phyloP scores from a whole-genome alignment of 2,888 invertebrate genomes.

The Nephrotoma guestfalica region DNA sequence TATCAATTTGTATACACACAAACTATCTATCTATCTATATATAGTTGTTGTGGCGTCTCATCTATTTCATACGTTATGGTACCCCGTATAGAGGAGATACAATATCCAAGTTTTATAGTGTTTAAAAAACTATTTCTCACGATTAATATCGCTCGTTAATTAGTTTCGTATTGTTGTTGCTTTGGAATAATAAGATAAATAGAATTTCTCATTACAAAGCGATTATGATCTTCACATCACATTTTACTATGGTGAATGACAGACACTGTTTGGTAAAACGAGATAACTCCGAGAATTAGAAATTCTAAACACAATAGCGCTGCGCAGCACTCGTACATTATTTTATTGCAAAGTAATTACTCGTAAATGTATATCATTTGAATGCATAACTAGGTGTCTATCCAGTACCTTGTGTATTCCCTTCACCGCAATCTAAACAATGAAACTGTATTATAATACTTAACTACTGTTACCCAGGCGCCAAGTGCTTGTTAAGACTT shows the following conservation, averaged over 20 bases:
- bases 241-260: not conserved
- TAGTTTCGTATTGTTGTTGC: not conserved
- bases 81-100: not conserved
- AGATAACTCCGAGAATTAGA: not conserved
- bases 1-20: not conserved
- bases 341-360: not conserved
- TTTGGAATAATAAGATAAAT: not conserved
- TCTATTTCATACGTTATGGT: not conserved
- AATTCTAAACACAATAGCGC: not conserved
- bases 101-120: not conserved
- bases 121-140: not conserved
- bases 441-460: not conserved
- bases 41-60: not conserved
- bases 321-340: not conserved
- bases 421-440: not conserved
- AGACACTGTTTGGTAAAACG: not conserved
- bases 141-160: not conserved
- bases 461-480: not conserved
- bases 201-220: not conserved
- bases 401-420: not conserved
- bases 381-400: not conserved
- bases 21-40: not conserved
- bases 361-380: not conserved
- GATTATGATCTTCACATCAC: not conserved
- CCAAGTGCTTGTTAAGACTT: not conserved